phyloP scores from a whole-genome alignment of 2,113 vertebrate species.

The Crotalus tigris region DNA sequence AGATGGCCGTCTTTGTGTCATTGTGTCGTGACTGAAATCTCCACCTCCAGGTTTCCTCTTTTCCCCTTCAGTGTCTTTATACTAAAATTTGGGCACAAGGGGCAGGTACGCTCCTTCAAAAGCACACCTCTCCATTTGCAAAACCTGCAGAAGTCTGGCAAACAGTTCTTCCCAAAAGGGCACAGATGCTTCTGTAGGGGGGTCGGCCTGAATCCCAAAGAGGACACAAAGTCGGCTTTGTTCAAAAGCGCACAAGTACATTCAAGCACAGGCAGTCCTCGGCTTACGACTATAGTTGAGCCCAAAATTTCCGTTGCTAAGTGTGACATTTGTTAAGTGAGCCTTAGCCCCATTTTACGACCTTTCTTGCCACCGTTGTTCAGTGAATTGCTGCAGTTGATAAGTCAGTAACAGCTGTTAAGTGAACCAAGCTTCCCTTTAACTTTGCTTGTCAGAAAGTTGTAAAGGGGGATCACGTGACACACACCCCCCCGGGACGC shows the following conservation, averaged over 20 bases:
- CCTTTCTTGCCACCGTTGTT: too few relatives aligned
- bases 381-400: too few relatives aligned
- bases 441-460: too few relatives aligned
- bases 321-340: too few relatives aligned
- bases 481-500: fast-evolving
- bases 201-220: neutral
- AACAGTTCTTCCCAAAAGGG: neutral
- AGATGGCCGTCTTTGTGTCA: neutral
- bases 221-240: neutral
- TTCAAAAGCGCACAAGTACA: neutral
- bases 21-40: neutral
- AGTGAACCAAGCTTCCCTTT: too few relatives aligned
- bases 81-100: neutral
- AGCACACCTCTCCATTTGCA: neutral
- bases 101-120: too few relatives aligned
- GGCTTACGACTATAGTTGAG: too few relatives aligned
- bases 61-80: neutral
- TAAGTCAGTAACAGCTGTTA: too few relatives aligned
- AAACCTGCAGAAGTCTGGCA: neutral
- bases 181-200: neutral
- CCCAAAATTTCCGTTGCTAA: too few relatives aligned
- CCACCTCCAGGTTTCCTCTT: neutral
- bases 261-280: too few relatives aligned
- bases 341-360: too few relatives aligned
- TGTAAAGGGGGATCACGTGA: too few relatives aligned